Percentiles rank a stretch among this genome's conserved stretches.
phyloP scores from a whole-genome alignment of 2,113 vertebrate species.

The Condylura cristata region DNA sequence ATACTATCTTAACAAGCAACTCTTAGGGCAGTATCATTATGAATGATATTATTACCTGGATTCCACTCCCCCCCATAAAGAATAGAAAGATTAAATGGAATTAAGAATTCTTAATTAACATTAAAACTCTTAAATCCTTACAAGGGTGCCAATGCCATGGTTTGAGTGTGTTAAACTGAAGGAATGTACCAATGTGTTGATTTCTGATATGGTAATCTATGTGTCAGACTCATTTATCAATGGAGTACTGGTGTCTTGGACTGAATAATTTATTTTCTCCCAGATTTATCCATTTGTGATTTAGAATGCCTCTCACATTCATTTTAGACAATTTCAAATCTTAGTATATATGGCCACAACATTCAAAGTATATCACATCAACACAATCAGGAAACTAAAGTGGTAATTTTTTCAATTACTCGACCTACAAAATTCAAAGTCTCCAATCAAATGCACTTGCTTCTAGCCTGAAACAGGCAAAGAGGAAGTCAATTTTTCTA shows the following conservation, averaged over 20 bases:
- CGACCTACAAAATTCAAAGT: constrained; percentile 50
- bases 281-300: background rate
- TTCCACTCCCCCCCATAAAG: no score
- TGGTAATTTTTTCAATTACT: constrained; percentile 48
- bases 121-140: background rate
- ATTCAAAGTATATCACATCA: constrained; percentile 31
- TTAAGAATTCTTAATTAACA: background rate
- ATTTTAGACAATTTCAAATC: background rate
- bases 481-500: background rate
- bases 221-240: background rate
- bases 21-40: background rate
- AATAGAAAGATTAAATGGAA: background rate
- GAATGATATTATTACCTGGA: no score
- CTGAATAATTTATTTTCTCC: background rate
- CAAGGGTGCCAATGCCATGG: no score
- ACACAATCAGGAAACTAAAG: constrained; percentile 50
- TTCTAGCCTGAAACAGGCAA: background rate
- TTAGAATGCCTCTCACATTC: background rate
- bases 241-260: background rate
- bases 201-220: background rate
- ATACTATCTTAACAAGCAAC: background rate
- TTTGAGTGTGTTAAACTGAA: constrained; percentile 18
- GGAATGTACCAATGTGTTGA: background rate
- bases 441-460: background rate
- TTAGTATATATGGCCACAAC: background rate